phyloP scores from a whole-genome alignment of 2,888 invertebrate genomes.

The Monopis laevigella region DNA sequence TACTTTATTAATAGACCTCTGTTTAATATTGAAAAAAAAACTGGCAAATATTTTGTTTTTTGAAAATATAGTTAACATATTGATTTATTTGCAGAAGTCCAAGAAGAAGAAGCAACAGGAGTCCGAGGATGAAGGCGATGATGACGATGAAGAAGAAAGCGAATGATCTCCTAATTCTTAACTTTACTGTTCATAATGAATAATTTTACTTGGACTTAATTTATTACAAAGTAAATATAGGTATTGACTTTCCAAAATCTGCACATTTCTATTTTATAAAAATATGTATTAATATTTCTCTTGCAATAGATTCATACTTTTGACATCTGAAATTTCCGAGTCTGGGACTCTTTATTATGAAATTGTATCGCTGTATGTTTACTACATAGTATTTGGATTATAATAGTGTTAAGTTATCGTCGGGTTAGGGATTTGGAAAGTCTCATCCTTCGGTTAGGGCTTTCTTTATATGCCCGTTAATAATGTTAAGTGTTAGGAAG shows the following conservation, averaged over 20 bases:
- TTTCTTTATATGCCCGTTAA: slow-evolving; percentile 59
- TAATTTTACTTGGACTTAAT: slow-evolving; percentile 66
- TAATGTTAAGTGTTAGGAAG: slow-evolving; percentile 67
- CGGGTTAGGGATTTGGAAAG: slow-evolving; percentile 60
- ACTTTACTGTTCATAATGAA: slow-evolving; percentile 62
- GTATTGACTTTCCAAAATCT: slow-evolving; percentile 65
- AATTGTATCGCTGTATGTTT: background rate
- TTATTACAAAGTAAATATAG: slow-evolving; percentile 63
- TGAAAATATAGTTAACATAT: background rate
- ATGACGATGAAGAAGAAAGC: slow-evolving; percentile 70
- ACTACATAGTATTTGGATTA: slow-evolving; percentile 5
- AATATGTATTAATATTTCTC: slow-evolving; percentile 1
- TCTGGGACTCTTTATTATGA: background rate
- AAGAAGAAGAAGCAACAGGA: slow-evolving; percentile 74
- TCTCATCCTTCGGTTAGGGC: slow-evolving; percentile 54
- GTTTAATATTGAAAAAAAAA: too few relatives aligned
- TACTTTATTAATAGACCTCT: background rate
- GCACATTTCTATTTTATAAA: slow-evolving; percentile 20
- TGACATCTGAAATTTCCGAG: background rate
- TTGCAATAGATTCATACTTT: background rate
- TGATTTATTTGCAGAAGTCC: slow-evolving; percentile 37
- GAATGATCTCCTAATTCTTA: slow-evolving; percentile 65
- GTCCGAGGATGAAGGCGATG: slow-evolving; percentile 71
- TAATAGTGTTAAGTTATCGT: background rate
- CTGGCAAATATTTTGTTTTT: too few relatives aligned